Base-by-base conservation (phyloP, 2,888 invertebrate species). In the Ormyrus nitidulus region DNA sequence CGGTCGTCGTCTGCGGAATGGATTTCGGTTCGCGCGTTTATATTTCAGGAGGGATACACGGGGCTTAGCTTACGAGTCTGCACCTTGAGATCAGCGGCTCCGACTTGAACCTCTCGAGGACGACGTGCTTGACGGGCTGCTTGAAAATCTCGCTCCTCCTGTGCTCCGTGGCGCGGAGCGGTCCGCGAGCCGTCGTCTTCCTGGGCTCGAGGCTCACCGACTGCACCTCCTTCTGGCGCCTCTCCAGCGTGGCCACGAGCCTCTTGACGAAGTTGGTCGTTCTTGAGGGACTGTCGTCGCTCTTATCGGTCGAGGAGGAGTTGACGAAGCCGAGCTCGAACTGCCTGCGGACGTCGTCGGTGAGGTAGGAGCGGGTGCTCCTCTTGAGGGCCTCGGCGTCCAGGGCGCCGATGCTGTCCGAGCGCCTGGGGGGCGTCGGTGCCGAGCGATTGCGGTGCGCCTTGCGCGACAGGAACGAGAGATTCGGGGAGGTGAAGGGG, bases 211-310 rank as follows among this genome's bases (percentile, higher is more conserved):
- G 34, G 73, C 48, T 76, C 61, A 46, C 44, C 8, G 5, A 34
- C 59, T 8, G 3, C 8, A 49, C 62, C 51, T 83, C 82, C 44
- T 77, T 82, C 10, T 79, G 10, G 8, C 56, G 11, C 0, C 62
- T 11, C 51, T 86, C 86, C 34, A 85, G 74, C 2, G 79, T 82
- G 8, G 84, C 84, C 6, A 85, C 83, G 10, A 85, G 71, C 58
- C 73, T 81, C 54, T 79, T 84, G 5, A 85, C 83, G n/a, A 85
- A 81, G 69, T 78, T 85, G 2, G 73, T 83, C 0, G 85, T 83
- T 7, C 79, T 82, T 10, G 80, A 69, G 49, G 58, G 0, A 7
- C 10, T 5, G 11, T 0, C 48, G 6, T 64, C 7, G 7, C 34
- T 34, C 34, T 34, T 34, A 4, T 10, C 34, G 70, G 9, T 9